Conservation (phyloP, 1,140 invertebrate species). For the Pogonognathellus flavescens region DNA sequence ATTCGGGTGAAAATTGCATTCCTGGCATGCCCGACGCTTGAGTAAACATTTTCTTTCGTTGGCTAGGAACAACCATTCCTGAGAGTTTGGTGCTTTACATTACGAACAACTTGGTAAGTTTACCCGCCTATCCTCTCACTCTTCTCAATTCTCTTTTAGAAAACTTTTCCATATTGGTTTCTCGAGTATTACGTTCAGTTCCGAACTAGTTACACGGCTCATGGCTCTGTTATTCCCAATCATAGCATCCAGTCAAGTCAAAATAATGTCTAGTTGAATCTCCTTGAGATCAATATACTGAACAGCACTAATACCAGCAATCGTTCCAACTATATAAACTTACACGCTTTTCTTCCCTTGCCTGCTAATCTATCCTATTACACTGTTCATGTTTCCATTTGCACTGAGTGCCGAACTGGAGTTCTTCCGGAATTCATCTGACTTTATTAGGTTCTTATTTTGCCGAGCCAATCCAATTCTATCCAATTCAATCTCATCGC, state of each 20-base stretch:
- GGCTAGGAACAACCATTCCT: neutral
- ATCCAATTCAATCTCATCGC: constrained; percentile 43
- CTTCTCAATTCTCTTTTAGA: constrained; percentile 4
- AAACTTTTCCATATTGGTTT: constrained; percentile 25
- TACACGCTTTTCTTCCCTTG: constrained; percentile 12
- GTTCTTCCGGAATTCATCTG: constrained; percentile 60
- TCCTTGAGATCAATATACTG: constrained; percentile 34
- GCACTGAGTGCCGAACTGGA: constrained; percentile 27
- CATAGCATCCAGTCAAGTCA: constrained; percentile 3
- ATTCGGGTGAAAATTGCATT: constrained; percentile 66
- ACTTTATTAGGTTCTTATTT: constrained; percentile 58
- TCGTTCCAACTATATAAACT: neutral
- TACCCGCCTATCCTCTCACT: constrained; percentile 5
- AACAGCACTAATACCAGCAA: neutral
- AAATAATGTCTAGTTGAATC: constrained; percentile 11
- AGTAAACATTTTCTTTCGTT: constrained; percentile 62
- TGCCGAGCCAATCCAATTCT: constrained; percentile 19
- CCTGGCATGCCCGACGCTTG: constrained; percentile 62
- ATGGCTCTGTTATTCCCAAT: constrained; percentile 48
- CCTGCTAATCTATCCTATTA: constrained; percentile 63
- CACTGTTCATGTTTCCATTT: constrained; percentile 61
- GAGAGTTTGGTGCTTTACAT: neutral
- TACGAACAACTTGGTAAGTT: neutral
- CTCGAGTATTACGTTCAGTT: neutral
- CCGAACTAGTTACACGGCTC: constrained; percentile 44